Evolutionary conservation across 2,888 invertebrate species (phyloP).

Genomic region (Harpagoxenus sublaevis): DNA sequence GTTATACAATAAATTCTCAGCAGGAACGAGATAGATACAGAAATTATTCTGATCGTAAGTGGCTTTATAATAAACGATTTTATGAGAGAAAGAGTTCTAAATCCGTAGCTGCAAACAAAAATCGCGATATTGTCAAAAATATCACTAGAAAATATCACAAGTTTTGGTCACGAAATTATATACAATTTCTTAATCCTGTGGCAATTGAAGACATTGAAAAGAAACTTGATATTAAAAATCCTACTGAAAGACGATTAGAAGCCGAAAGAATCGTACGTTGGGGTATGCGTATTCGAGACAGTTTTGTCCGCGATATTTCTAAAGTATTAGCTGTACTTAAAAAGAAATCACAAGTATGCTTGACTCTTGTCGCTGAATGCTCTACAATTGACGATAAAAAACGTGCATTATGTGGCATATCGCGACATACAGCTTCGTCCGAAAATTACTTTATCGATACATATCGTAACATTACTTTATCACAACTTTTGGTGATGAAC

Average conservation of each 20-base stretch:
- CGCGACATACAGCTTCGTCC: neutral
- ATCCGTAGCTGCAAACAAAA: neutral
- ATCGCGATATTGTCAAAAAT: neutral
- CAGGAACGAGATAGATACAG: neutral
- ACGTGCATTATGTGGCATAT: neutral
- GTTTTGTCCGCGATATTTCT: neutral
- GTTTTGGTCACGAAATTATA: neutral
- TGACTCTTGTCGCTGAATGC: neutral
- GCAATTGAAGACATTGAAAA: neutral
- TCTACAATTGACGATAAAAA: neutral
- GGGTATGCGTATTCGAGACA: neutral
- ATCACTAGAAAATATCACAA: neutral
- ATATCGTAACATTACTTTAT: neutral
- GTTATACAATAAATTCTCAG: neutral
- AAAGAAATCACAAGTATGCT: constrained; percentile 4
- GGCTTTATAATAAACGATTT: neutral
- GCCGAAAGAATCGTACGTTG: neutral
- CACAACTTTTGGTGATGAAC: neutral
- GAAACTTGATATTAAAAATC: neutral
- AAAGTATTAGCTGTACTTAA: neutral
- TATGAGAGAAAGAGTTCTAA: neutral
- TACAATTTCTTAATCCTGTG: neutral
- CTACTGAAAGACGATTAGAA: neutral
- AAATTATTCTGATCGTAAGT: neutral
- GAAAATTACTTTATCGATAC: constrained; percentile 2